Evolutionary conservation across 2,888 invertebrate species (phyloP).

Genomic region (Morpho helenor): DNA sequence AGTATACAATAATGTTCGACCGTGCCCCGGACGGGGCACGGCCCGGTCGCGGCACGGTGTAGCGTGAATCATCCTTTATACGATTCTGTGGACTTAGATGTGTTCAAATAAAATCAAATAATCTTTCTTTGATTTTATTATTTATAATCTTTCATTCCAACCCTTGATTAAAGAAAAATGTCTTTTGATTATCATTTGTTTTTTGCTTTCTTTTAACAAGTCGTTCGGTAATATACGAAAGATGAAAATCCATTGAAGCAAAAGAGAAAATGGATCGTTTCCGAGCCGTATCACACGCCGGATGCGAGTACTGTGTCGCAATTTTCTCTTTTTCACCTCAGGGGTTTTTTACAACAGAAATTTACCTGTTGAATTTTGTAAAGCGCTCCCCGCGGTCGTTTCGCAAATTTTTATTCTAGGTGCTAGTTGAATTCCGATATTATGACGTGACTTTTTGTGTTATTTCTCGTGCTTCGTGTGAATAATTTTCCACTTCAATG

Average conservation of each 20-base stretch:
- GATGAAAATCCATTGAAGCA: constrained; percentile 6
- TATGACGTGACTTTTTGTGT: constrained; percentile 4
- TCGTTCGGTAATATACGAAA: neutral
- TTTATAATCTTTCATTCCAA: too few species aligned
- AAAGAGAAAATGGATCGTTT: constrained; percentile 11
- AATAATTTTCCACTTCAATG: neutral
- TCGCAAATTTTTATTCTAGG: constrained; percentile 11
- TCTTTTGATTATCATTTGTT: neutral
- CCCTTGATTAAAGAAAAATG: neutral
- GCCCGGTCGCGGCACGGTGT: too few species aligned
- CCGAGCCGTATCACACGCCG: constrained; percentile 11
- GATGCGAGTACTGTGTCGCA: constrained; percentile 7
- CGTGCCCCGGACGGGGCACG: too few species aligned
- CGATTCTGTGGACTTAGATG: too few species aligned
- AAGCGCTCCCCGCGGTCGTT: constrained; percentile 13
- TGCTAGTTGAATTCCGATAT: constrained; percentile 12
- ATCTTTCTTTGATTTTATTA: too few species aligned
- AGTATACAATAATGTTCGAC: too few species aligned
- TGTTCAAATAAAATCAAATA: too few species aligned
- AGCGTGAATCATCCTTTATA: too few species aligned
- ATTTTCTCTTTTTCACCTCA: constrained; percentile 13
- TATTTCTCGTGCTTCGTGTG: neutral
- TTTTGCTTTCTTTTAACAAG: neutral
- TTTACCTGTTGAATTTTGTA: constrained; percentile 15
- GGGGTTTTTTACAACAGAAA: constrained; percentile 13